Evolutionary conservation across 2,888 invertebrate genomes (phyloP), one percentile per base, ranked within the genome.

Genomic region (Deroplatys truncata): DNA sequence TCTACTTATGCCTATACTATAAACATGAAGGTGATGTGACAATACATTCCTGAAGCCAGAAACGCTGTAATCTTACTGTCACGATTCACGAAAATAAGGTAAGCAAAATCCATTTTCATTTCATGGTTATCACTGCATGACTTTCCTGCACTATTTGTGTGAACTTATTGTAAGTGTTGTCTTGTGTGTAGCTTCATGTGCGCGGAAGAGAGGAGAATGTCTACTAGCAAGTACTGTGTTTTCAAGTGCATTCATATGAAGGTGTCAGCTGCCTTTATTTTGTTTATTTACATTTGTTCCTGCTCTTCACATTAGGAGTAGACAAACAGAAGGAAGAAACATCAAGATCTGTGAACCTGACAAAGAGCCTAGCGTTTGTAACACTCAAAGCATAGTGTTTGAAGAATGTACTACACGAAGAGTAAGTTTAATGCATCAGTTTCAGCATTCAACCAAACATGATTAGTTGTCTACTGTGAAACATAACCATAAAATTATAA

Each of bases 1-100:
- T 87, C 9, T 87, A 28, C 82, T 86, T 86, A 72, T 86, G 56
- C 29, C 56, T 86, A 28, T 28, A 82, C 31, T 87, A 35, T 82
- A 87, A 82, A 31, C 83, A 82, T 87, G 25, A 87, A 72, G 83
- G 83, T 87, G 83, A 87, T 87, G 87, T 87, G 87, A 87, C 83
- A 87, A 28, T 72, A 72, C 56, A 72, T 20, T 20, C 56, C 56
- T 72, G 20, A 72, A 72, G 56, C 56, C 56, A 72, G 56, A 72
- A 72, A 72, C 16, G 20, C 56, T 25, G 56, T 7, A 72, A 20
- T 72, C 56, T 72, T 72, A 72, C 56, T 72, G 56, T 72, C 56
- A 72, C 56, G 56, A 72, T 72, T 72, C 56, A 72, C 56, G 56
- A 72, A 72, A 72, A 25, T 72, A 72, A 72, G 56, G 56, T 72